Evolutionary conservation across 2,113 vertebrate genomes (phyloP).

Genomic region (Recurvirostra avosetta): DNA sequence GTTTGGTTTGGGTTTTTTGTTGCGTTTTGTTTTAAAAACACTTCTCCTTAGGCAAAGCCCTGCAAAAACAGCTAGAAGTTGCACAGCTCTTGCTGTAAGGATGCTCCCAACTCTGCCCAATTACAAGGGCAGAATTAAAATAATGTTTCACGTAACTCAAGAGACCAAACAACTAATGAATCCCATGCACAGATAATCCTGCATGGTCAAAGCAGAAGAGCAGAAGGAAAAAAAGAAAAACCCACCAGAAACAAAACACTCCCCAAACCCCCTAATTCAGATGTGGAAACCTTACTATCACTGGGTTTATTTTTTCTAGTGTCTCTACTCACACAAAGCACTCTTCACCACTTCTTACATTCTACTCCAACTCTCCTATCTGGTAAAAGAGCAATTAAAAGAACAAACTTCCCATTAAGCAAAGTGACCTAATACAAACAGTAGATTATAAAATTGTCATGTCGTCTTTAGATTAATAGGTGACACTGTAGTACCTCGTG

Average conservation of each 20-base stretch:
- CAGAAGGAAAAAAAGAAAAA: neutral
- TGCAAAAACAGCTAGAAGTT: neutral
- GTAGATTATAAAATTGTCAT: neutral
- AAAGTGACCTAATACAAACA: neutral
- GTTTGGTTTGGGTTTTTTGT: neutral
- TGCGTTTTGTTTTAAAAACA: neutral
- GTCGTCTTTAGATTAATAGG: neutral
- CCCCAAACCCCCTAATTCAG: neutral
- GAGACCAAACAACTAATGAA: neutral
- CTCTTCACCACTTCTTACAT: neutral
- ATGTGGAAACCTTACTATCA: neutral
- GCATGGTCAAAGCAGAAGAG: neutral
- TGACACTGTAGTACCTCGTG: neutral
- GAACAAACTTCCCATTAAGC: neutral
- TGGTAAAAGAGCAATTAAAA: neutral
- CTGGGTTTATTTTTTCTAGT: neutral
- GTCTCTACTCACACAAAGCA: neutral
- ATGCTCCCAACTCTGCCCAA: neutral
- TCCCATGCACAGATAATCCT: neutral
- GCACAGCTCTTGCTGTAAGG: neutral
- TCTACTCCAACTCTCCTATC: neutral
- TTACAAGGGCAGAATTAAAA: neutral
- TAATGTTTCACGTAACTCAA: accelerated
- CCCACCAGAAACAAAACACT: neutral
- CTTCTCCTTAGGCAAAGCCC: neutral